Evolutionary conservation across 2,113 vertebrate genomes (phyloP), one percentile per base, ranked within the genome.

Genomic region (Onychostoma macrolepis): DNA sequence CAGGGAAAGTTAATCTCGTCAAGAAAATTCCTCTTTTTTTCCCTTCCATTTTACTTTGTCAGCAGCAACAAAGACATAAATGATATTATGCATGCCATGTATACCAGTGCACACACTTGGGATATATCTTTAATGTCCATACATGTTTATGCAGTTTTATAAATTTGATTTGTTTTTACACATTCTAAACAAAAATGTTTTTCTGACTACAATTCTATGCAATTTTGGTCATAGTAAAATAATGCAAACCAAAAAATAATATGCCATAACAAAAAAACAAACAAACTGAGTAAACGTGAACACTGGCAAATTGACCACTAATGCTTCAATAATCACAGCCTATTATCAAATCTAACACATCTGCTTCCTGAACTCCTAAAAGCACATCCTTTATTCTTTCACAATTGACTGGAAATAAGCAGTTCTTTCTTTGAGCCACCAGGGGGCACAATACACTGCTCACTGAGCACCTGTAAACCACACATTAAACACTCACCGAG

Each of bases 321-420:
- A 10, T 26, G 78, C 24, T 80, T 58, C 6, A 41, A 80, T 63
- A 63, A 80, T 26, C 24, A 41, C 33, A 33, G 50, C 7, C 10
- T 5, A 41, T 12, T 63, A 80, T 63, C 12, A 41, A 19, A 15
- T 2, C 3, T 4, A 26, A 41, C 33, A 41, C 78, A 61, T 63
- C 53, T 80, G 78, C 56, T 80, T 63, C 78, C 78, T 80, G 36
- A 26, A 80, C 21, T 61, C 53, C 21, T 80, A 10, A 74, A n/a
- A 2, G 9, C 12, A 56, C 24, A 71, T 30, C 11, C 30, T 21
- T 36, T 17, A 53, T 0, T 36, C 12, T 24, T 28, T 17, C 26
- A 28, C 7, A 77, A 9, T 26, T 19, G 19, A 4, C 6, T 33
- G 19, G 26, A 58, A 41, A 24, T 3, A 30, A 13, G 65, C 15